Evolutionary conservation across 2,113 vertebrate genomes (phyloP), one percentile per base, ranked within the genome.

Genomic region (Phoxinus phoxinus): DNA sequence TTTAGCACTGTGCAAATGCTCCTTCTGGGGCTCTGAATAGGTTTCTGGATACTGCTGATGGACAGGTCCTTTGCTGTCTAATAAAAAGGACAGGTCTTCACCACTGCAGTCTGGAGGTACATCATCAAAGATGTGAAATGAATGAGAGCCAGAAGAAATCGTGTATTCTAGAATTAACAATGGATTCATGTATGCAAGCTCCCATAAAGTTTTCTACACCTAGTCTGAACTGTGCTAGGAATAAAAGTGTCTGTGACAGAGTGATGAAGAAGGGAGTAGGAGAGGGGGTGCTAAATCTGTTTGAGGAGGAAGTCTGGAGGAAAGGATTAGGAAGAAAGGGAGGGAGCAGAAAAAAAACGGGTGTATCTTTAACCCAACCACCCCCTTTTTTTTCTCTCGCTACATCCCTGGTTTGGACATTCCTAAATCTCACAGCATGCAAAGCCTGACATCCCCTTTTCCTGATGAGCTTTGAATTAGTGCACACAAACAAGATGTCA

Each of bases 1-100:
- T 94, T 94, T 95, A 32, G 79, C 92, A 0, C 51, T 53, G 30
- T 84, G 90, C n/a, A 90, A 30, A 67, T 85, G 85, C 13, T 90
- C 86, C 80, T 95, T 95, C 0, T 88, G 90, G 0, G 89, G 88
- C 63, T 94, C 92, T 0, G 82, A 48, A 76, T 89, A 94, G n/a
- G 88, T 86, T 10, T 94, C 93, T 23, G 46, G 61, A 23, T 89
- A 94, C 85, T 92, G 93, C 89, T 92, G 90, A 84, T 93, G 94
- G 80, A 74, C 87, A 0, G 89, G 74, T 21, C 44, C 81, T 92
- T 93, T 94, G 84, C 92, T 93, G 92, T 95, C 94, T 93, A 95
- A 94, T 89, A 95, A 91, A 93, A 95, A 95, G 91, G 94, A 95
- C 91, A 94, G 93, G 90, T 95, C 94, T 94, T 95, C 95, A 92